Conservation (phyloP, 1,140 invertebrate species). For the Drosophila tristis region DNA sequence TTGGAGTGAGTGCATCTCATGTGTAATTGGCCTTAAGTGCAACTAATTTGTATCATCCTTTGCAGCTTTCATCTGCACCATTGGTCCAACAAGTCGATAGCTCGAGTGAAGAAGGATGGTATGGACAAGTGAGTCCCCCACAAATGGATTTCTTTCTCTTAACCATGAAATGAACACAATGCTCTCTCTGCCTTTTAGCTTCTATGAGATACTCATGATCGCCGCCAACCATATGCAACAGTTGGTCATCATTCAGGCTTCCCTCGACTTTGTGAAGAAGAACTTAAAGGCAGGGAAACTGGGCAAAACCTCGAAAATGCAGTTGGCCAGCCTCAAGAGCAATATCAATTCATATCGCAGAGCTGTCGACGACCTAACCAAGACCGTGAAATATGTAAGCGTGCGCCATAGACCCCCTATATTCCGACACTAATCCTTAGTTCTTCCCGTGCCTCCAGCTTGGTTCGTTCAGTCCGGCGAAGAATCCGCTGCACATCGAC, state of each 20-base stretch:
- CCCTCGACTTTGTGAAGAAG: slow-evolving; percentile 60
- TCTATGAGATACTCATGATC: slow-evolving; percentile 79
- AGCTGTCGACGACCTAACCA: slow-evolving; percentile 56
- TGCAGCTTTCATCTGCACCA: slow-evolving; percentile 78
- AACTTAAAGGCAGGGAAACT: slow-evolving; percentile 45
- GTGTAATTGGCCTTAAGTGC: not conserved
- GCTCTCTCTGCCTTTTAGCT: slow-evolving; percentile 35
- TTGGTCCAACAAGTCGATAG: slow-evolving; percentile 72
- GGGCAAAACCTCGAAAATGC: slow-evolving; percentile 43
- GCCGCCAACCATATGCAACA: slow-evolving; percentile 80
- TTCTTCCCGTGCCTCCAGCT: slow-evolving; percentile 44
- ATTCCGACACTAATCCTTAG: not conserved
- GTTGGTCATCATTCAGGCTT: slow-evolving; percentile 70
- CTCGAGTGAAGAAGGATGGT: slow-evolving; percentile 56
- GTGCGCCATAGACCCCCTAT: no score
- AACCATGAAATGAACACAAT: not conserved
- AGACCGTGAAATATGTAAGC: slow-evolving; percentile 77
- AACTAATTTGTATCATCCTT: not conserved
- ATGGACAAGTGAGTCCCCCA: slow-evolving; percentile 63
- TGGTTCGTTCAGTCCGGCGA: slow-evolving; percentile 69
- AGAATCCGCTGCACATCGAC: slow-evolving; percentile 72
- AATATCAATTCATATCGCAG: slow-evolving; percentile 53
- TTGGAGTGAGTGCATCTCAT: slow-evolving; percentile 70
- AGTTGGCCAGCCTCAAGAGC: slow-evolving; percentile 44
- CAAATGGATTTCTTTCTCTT: not conserved